These are phyloP conservation scores for Chiropotes sagulatus DNA, from an alignment of 2,797 vertebrate species.

Conservation along the genomic window DNA sequence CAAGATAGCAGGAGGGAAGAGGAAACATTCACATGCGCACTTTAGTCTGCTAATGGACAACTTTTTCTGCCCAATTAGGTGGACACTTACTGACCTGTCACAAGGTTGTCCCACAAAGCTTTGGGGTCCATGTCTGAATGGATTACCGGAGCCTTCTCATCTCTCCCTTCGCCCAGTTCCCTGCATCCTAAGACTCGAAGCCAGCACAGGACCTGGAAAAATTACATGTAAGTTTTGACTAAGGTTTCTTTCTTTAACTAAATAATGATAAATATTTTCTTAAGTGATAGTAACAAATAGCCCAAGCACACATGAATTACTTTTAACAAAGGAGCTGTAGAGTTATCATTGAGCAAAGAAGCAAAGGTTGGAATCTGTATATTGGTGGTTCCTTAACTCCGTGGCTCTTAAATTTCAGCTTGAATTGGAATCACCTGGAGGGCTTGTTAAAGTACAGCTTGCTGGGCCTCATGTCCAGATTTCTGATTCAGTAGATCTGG, in stretches of 20 bases:
- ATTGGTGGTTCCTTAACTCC: conserved; percentile 56
- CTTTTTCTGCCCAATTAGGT: conserved; percentile 77
- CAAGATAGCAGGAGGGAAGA: neutral
- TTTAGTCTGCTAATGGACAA: conserved; percentile 50
- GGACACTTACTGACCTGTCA: conserved; percentile 73
- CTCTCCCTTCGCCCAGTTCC: conserved; percentile 83
- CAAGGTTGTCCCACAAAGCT: conserved; percentile 72
- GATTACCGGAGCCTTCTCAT: conserved; percentile 83
- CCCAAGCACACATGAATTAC: conserved; percentile 40
- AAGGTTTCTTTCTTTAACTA: conserved; percentile 62
- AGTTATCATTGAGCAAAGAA: conserved; percentile 73
- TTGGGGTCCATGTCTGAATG: conserved; percentile 85
- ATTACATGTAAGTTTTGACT: conserved; percentile 86
- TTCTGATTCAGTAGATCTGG: neutral
- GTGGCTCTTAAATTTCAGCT: neutral
- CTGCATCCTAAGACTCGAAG: conserved; percentile 85
- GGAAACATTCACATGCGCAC: neutral
- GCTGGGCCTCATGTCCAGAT: neutral
- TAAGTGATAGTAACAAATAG: conserved; percentile 12
- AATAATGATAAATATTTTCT: conserved; percentile 19
- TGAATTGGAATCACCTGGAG: conserved; percentile 1
- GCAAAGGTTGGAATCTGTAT: conserved; percentile 66
- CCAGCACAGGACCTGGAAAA: conserved; percentile 86
- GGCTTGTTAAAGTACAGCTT: neutral
- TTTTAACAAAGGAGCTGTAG: conserved; percentile 61